phyloP scores from a whole-genome alignment of 2,888 invertebrate species.

The Allacma fusca region DNA sequence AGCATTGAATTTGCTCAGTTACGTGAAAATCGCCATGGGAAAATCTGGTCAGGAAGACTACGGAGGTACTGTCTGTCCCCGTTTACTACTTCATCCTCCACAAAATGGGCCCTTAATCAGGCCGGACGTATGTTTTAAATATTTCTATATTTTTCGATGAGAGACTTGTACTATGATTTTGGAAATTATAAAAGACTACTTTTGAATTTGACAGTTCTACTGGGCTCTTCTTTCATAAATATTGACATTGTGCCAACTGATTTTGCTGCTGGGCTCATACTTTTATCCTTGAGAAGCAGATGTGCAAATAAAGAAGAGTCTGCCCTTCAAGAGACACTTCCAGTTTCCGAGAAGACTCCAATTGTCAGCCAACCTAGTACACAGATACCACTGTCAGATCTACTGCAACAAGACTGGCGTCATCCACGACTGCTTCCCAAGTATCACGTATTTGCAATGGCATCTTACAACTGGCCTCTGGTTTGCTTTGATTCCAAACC shows the following conservation, averaged over 20 bases:
- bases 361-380: not conserved
- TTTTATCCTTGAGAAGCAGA: conserved; percentile 72
- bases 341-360: not conserved
- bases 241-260: conserved; percentile 88
- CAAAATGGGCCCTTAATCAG: conserved; percentile 78
- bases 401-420: conserved; percentile 72
- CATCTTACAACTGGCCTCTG: conserved; percentile 89
- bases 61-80: conserved; percentile 68
- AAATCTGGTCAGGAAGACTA: conserved; percentile 76
- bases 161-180: too few relatives aligned
- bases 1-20: conserved; percentile 21
- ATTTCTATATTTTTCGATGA: too few relatives aligned
- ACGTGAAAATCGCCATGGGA: conserved; percentile 65
- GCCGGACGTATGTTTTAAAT: conserved; percentile 72
- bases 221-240: conserved; percentile 81
- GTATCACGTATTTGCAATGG: conserved; percentile 81
- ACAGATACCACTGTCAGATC: conserved; percentile 34
- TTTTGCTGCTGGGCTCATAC: conserved; percentile 83
- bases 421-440: conserved; percentile 77
- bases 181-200: conserved; percentile 20
- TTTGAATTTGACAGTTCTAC: conserved; percentile 69
- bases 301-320: conserved; percentile 32
- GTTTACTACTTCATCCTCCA: conserved; percentile 76
- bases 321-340: not conserved
- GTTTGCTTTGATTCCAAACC: conserved; percentile 79